Base-by-base conservation (phyloP, 2,888 invertebrate species). In the Barypeithes pellucidus region DNA sequence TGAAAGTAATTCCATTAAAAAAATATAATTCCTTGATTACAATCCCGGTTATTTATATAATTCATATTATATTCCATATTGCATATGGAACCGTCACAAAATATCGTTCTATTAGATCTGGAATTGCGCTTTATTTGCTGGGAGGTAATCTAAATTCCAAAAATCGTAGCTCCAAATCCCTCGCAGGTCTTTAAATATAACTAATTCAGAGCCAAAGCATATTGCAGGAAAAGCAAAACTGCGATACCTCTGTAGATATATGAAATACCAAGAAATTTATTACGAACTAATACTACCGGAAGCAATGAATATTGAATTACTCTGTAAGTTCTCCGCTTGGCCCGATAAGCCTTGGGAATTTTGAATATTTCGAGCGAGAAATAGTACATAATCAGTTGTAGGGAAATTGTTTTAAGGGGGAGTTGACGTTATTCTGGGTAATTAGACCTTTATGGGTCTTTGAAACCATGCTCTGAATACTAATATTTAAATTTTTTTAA, bases 301-400 rank as follows among this genome's bases (percentile, higher is more conserved):
- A 57, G 54, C 54, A 33, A 57, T 57, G 54, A 57, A 57, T 57
- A 57, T 33, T 57, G 54, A 57, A 57, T 57, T 57, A 57, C 54
- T 57, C 33, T 57, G 29, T 50, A 57, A 57, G 54, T 57, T 57
- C 33, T 33, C 16, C 54, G 54, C 54, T 57, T 33, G 33, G 54
- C 33, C 54, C 33, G 16, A 57, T 57, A 57, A 18, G 54, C 54
- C 14, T 18, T 14, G 54, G 36, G 54, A 57, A 57, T 57, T 57
- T 57, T 33, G 54, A 57, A 57, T 57, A 57, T 57, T 57, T 33
- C 16, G 16, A 11, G 33, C n/a, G 54, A 14, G 16, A 57, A 33
- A 57, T 57, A 57, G 29, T 52, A 24, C 24, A 57, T 57, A 57
- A 57, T 29, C 54, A 33, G 54, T 57, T 57, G 33, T 33, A 14